Evolutionary conservation across 2,113 vertebrate species (phyloP).

Genomic region (Oplegnathus fasciatus): DNA sequence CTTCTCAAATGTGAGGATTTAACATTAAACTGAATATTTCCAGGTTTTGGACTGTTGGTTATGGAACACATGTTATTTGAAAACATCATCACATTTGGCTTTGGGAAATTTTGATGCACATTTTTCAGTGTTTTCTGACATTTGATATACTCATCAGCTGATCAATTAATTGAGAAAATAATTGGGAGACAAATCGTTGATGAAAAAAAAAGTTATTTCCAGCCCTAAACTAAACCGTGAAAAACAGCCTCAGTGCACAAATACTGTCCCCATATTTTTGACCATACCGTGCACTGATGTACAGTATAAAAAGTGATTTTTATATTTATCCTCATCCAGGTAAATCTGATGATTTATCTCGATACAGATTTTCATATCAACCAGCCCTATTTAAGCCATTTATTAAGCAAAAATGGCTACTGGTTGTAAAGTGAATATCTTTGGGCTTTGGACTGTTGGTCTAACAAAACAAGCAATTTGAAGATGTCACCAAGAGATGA

Average conservation of each 20-base stretch:
- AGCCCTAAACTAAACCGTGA: not conserved
- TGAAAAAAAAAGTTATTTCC: too few species aligned
- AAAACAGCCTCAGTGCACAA: not conserved
- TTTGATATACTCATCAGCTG: not conserved
- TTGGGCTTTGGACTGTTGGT: too few species aligned
- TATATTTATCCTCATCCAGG: not conserved
- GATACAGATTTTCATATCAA: not conserved
- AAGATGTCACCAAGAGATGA: too few species aligned
- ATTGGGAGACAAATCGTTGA: not conserved
- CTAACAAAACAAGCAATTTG: too few species aligned
- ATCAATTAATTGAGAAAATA: not conserved
- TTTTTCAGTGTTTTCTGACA: not conserved
- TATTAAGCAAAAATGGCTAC: not conserved
- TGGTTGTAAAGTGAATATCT: not conserved
- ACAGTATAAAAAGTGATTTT: not conserved
- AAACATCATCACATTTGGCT: too few species aligned
- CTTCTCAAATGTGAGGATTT: not conserved
- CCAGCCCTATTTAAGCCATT: not conserved
- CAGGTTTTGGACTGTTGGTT: too few species aligned
- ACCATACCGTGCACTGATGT: not conserved
- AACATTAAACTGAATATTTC: not conserved
- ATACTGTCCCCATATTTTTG: not conserved
- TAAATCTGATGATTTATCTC: not conserved
- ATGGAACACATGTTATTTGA: not conserved
- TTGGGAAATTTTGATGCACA: too few species aligned